Percentiles rank a stretch among this genome's conserved stretches.
Conservation (phyloP, 2,888 invertebrate genomes). For the Bombylius major region DNA sequence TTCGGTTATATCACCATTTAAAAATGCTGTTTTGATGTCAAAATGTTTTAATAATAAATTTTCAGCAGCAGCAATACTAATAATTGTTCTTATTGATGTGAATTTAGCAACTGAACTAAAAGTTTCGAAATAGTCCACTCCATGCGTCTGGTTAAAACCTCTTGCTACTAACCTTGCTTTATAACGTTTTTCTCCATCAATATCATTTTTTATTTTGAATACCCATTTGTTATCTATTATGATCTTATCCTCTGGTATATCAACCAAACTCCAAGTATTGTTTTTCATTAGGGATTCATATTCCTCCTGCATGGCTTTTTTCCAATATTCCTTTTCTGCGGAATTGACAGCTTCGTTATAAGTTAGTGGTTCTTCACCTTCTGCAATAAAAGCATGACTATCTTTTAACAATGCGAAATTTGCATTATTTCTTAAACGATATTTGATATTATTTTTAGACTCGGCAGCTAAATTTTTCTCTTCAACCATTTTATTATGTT, state of each 20-base stretch:
- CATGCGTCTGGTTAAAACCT: constrained; percentile 15
- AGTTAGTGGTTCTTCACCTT: constrained; percentile 4
- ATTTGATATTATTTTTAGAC: too few relatives aligned
- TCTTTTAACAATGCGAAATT: not conserved
- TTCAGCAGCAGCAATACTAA: constrained; percentile 4
- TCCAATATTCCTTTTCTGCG: constrained; percentile 5
- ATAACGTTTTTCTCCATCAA: constrained; percentile 6
- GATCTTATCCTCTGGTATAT: constrained; percentile 12
- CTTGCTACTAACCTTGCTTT: constrained; percentile 14
- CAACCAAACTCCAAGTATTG: constrained; percentile 13
- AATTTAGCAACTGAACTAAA: constrained; percentile 14
- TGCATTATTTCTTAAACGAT: not conserved
- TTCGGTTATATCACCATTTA: constrained; percentile 14
- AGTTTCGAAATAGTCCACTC: constrained; percentile 17
- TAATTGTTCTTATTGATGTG: constrained; percentile 9
- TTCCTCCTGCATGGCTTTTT: constrained; percentile 11
- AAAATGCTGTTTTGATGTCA: constrained; percentile 15
- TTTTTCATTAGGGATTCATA: constrained; percentile 11
- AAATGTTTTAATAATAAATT: constrained; percentile 14
- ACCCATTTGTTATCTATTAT: constrained; percentile 17
- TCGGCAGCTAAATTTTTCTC: too few relatives aligned
- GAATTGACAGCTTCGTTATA: constrained; percentile 8
- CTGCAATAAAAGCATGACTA: not conserved
- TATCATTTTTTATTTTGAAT: constrained; percentile 10
- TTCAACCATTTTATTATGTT: too few relatives aligned